Evolutionary conservation across 2,888 invertebrate species (phyloP), one percentile per base, ranked within the genome.

Genomic region (Neocrepidodera transversa): DNA sequence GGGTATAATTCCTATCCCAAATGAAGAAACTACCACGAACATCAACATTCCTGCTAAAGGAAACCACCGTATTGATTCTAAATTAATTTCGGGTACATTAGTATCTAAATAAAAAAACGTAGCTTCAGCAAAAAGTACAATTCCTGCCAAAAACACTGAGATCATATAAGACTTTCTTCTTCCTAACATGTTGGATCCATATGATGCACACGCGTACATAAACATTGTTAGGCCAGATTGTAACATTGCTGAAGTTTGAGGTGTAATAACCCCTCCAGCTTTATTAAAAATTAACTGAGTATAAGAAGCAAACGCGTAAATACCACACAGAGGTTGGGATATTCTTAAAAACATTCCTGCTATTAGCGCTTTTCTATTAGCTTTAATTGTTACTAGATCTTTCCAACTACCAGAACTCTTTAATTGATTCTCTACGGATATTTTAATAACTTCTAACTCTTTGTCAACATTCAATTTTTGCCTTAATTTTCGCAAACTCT

Each of bases 201-300:
- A 45, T 8, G 28, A 73, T 65, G 8, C 70, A 47, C 3, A 71
- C 62, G 3, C 68, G 18, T 68, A 58, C 2, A 66, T 35, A 7
- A 65, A 32, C 16, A 67, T 61, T 16, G 65, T 55, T 2, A 65
- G 53, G 4, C 68, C 68, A 36, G 71, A 48, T 4, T 32, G 71
- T 3, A 76, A 68, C 16, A 76, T 75, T 2, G 75, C 66, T 1
- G 75, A 74, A 2, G 67, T 59, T 48, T 66, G 71, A 7, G 76
- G 69, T 1, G 71, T 69, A 2, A 78, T 57, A 48, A 68, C 65
- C 6, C 73, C 74, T 18, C 76, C 76, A 8, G 76, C 70, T 65
- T 73, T 69, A 30, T 70, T 64, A 57, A 79, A 79, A 36, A 79
- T 73, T 17, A 68, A 68, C 42, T 76, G 74, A 1, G 73, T 71